A percentile compares a stretch with the other conserved stretches of the same genome.
phyloP scores from a whole-genome alignment of 2,888 invertebrate genomes.

The Erebia epiphron region DNA sequence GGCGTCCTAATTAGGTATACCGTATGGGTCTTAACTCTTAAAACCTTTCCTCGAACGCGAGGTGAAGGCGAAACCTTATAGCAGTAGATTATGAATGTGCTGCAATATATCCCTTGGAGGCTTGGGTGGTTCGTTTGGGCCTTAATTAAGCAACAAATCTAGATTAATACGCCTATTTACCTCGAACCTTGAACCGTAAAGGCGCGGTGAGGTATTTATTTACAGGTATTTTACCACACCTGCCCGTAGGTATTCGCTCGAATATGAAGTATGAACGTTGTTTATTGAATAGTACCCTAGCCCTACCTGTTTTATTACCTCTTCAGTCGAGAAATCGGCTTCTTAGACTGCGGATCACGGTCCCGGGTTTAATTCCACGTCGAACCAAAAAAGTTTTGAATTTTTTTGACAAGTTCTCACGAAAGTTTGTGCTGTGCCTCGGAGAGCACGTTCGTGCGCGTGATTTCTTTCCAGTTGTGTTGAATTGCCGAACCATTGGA shows the following conservation, averaged over 20 bases:
- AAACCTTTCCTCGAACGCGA: background rate
- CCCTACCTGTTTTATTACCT: background rate
- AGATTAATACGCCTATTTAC: conserved; percentile 15
- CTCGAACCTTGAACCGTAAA: conserved; percentile 5
- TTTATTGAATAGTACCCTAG: background rate
- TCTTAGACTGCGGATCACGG: no score
- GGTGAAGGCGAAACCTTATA: background rate
- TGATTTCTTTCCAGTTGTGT: no score
- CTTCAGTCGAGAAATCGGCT: background rate
- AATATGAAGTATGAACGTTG: background rate
- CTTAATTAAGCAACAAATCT: conserved; percentile 15
- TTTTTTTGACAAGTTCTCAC: no score
- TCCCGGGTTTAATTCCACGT: no score
- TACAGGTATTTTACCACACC: conserved; percentile 5
- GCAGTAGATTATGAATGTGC: background rate
- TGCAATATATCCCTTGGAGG: conserved; percentile 3
- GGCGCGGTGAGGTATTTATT: conserved; percentile 12
- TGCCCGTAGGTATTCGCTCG: background rate
- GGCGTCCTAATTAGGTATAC: no score
- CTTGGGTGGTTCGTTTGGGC: background rate
- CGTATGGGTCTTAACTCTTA: no score
- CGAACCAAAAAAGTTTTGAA: no score
- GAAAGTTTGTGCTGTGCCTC: no score
- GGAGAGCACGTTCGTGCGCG: no score
- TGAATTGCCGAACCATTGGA: no score